phyloP scores from a whole-genome alignment of 2,797 vertebrate genomes.

The Pipistrellus pygmaeus region DNA sequence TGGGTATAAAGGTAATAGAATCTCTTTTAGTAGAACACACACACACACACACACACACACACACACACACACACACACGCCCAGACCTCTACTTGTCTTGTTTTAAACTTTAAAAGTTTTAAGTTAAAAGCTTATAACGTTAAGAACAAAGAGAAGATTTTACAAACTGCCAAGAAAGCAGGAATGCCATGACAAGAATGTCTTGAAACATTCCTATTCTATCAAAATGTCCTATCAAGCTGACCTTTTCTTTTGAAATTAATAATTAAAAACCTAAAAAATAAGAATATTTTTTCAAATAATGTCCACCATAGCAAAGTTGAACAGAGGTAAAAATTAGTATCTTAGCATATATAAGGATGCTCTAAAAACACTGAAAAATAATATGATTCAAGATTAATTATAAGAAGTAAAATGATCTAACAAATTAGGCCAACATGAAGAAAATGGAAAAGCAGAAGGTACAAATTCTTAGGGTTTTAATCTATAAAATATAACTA shows the following conservation, averaged over 20 bases:
- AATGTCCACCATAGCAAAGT: not conserved
- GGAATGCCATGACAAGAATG: not conserved
- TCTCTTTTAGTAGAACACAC: not conserved
- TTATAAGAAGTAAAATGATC: conserved; percentile 35
- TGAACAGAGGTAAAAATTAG: not conserved
- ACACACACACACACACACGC: not conserved
- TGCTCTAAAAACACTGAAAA: conserved; percentile 46
- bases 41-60: not conserved
- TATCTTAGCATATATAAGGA: conserved; percentile 7
- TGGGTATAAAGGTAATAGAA: not conserved
- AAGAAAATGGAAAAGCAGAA: conserved; percentile 15
- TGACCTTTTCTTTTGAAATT: conserved; percentile 24
- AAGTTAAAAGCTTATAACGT: not conserved
- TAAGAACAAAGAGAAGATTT: not conserved
- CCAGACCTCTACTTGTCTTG: not conserved
- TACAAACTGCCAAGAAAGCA: not conserved
- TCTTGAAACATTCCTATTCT: not conserved
- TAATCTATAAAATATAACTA: not conserved
- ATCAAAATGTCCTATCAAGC: not conserved
- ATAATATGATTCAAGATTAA: conserved; percentile 31
- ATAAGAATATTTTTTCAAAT: not conserved
- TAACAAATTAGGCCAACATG: conserved; percentile 3
- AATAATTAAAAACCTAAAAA: not conserved
- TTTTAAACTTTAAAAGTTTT: not conserved
- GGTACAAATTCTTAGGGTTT: not conserved